Base-by-base conservation (phyloP, 2,888 invertebrate genomes). In the Incurvaria masculella region DNA sequence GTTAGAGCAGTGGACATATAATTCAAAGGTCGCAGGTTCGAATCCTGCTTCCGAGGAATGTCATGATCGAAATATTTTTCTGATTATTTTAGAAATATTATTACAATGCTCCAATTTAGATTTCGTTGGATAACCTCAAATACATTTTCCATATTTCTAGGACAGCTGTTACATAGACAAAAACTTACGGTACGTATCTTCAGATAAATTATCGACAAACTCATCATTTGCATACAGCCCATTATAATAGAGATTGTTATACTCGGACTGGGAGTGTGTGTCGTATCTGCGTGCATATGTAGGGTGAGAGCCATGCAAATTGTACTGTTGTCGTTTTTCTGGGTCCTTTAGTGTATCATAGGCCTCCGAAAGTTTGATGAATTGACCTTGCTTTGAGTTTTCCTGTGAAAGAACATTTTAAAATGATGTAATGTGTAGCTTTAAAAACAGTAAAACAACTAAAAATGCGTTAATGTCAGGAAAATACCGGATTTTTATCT, bases 341-440 rank as follows among this genome's bases (percentile, higher is more conserved):
- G 88, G 86, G 70, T 94, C 93, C 68, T 92, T 93, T 14, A 94
- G 68, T 2, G 89, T 86, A 68, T 94, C 94, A 72, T 94, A 94
- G 0, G 93, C 94, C 61, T 87, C 83, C 44, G 89, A 90, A 43
- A 94, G 80, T 70, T 85, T 84, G 21, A 93, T 68, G 65, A 94
- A 94, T 55, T 83, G 86, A 42, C 85, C 84, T 64, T 91, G 88
- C 46, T 86, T 76, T 48, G 82, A 80, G 66, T 88, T 85, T 64
- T 87, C 86, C 91, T 92, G 61, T 27, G 69, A 62, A 56, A 38
- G 21, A 42, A 45, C 17, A 42, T 26, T 27, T 26, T n/a, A n/a
- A n/a, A n/a, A n/a, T n/a, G n/a, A n/a, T n/a, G n/a, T n/a, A n/a
- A n/a, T n/a, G n/a, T n/a, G n/a, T n/a, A n/a, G n/a, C n/a, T n/a